Percentiles rank a stretch among this genome's conserved stretches.
These are phyloP conservation scores for Eurystomus glaucurus DNA, from an alignment of 2,797 vertebrate species.

Conservation along the genomic window DNA sequence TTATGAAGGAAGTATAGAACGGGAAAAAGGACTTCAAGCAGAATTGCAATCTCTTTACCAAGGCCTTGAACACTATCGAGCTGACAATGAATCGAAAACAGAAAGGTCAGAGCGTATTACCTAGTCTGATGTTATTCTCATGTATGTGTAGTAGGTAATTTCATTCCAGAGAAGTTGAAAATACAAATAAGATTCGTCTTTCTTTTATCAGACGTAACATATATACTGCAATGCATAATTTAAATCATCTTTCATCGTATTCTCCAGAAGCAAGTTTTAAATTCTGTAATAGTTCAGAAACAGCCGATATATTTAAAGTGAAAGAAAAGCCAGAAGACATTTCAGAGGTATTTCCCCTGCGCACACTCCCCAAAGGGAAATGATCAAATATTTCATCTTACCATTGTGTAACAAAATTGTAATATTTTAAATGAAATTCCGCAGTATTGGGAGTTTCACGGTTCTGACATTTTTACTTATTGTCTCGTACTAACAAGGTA, in stretches of 20 bases:
- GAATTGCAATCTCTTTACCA: constrained; percentile 83
- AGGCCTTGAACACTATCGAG: constrained; percentile 82
- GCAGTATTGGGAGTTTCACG: neutral
- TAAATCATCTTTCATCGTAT: neutral
- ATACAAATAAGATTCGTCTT: neutral
- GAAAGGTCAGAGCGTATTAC: constrained; percentile 85
- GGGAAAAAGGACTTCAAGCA: constrained; percentile 86
- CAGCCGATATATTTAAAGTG: neutral
- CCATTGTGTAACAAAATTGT: neutral
- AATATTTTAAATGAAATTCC: neutral
- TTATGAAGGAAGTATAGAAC: constrained; percentile 82
- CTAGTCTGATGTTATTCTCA: constrained; percentile 10
- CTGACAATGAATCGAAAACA: constrained; percentile 82
- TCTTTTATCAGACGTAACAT: neutral
- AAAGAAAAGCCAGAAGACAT: neutral
- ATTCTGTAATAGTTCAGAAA: neutral
- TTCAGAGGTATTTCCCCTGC: neutral
- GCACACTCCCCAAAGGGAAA: neutral
- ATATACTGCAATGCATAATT: neutral
- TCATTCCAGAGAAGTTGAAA: constrained; percentile 15
- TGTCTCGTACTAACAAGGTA: neutral
- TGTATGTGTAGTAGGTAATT: neutral
- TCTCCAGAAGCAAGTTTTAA: neutral
- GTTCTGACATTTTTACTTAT: neutral
- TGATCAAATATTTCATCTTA: neutral